Evolutionary conservation across 2,888 invertebrate species (phyloP), one percentile per base, ranked within the genome.

Genomic region (Lasioglossum malachurum): DNA sequence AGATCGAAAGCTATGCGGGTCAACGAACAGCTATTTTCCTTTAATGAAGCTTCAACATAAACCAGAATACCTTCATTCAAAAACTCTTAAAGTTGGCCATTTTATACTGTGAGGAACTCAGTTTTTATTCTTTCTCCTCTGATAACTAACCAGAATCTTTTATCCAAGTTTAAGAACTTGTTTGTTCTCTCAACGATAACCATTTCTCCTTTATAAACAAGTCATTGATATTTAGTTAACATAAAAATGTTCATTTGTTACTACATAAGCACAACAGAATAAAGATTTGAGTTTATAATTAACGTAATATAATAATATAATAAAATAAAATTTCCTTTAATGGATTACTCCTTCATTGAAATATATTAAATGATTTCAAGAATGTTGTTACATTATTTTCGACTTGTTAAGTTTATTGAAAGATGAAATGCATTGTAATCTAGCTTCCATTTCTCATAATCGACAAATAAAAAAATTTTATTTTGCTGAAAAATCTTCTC

Each of bases 1-100:
- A 88, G 91, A 90, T 91, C 91, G 91, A 83, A 87, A 88, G 87
- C 77, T 87, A 89, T 85, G 83, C 88, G 82, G 87, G 89, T 84
- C 86, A 84, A 84, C 86, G 89, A 86, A 86, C 83, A 84, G 78
- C 81, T 53, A 79, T 83, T 89, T 88, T 86, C 79, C 89, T 90
- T 90, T 90, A 89, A 90, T 83, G 83, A 81, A 77, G 76, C 89
- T 83, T 81, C 67, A 76, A 83, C 87, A 77, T 75, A 84, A 88
- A 82, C 75, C 76, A 41, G 82, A 60, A 80, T 79, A 69, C 76
- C 69, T 77, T 81, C 84, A 78, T 79, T 80, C 82, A 77, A 71
- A 77, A 83, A 83, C 87, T 83, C 82, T 83, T 53, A 31, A 67
- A 64, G 60, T 80, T 86, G 76, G 80, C 83, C 80, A 80, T 76